These are phyloP conservation scores for Dichetophora obliterata DNA, from an alignment of 2,888 invertebrate species.

Conservation along the genomic window DNA sequence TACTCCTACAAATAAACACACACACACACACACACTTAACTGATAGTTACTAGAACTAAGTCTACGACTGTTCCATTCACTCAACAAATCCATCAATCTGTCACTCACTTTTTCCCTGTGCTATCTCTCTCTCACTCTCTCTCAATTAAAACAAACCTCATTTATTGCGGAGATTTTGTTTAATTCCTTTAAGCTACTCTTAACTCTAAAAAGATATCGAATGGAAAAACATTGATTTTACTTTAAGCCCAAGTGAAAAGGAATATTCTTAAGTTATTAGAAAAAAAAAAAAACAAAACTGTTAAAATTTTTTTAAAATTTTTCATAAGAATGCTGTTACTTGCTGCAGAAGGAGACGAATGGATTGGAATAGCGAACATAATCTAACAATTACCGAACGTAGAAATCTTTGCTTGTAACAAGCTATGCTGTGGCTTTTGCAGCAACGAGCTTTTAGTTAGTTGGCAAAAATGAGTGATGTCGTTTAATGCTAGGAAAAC, in stretches of 20 bases:
- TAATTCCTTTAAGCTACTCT: not conserved
- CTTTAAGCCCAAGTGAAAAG: not conserved
- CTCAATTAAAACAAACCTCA: conserved; percentile 4
- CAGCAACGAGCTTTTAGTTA: not conserved
- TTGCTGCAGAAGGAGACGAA: not conserved
- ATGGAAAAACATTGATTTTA: no score
- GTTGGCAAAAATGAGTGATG: not conserved
- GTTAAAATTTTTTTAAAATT: not conserved
- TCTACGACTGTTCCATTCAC: conserved; percentile 4
- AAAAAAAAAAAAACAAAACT: not conserved
- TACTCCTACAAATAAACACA: conserved; percentile 46
- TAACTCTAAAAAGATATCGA: not conserved
- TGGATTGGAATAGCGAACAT: not conserved
- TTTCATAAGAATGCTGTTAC: not conserved
- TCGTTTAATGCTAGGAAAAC: no score
- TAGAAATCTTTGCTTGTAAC: not conserved
- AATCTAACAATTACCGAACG: not conserved
- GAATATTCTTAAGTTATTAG: conserved; percentile 1
- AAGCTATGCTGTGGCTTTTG: not conserved
- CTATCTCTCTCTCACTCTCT: not conserved
- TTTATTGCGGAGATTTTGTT: conserved; percentile 21
- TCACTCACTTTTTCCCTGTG: no score
- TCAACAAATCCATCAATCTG: not conserved
- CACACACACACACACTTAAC: conserved; percentile 13
- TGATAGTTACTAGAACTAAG: not conserved